Base-by-base conservation (phyloP, 2,888 invertebrate species). In the Erebia ligea region DNA sequence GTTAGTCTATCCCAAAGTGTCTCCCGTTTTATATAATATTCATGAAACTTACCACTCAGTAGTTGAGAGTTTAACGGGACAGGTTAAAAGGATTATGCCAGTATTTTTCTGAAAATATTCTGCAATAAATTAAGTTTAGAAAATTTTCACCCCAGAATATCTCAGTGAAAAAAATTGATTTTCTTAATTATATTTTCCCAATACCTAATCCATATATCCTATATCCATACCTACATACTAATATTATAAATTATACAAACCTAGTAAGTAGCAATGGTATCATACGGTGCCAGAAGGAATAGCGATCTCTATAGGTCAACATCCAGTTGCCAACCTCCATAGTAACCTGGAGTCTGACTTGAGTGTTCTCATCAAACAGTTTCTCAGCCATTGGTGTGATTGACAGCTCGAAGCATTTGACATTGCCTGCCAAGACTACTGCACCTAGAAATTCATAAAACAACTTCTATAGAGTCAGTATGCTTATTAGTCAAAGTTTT, bases 261-360 rank as follows among this genome's bases (percentile, higher is more conserved):
- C 98, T 96, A 58, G 98, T 97, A 50, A 99, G 88, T 4, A 98
- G 89, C 13, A 98, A 87, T 0, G 99, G 98, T 76, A 99, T 93
- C 79, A 98, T 94, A 77, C 96, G 96, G 84, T 96, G 96, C 93
- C 97, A 98, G 89, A 96, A 98, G 0, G 98, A 98, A 84, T 99
- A 99, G 77, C 98, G 93, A 85, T 99, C 98, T 67, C 94, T 94
- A 70, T 98, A 95, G 68, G 95, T 94, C 40, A 97, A 84, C 84
- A 98, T 92, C 97, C 98, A 97, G 59, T 94, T 91, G 3, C 97
- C 97, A 0, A 97, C 96, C 78, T 97, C 96, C 79, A 95, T 89
- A 0, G 96, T 96, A 4, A 98, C 96, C 77, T 97, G 96, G 80
- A 94, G 88, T 61, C 99, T 94, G 0, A 98, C 98, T 70, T 94